Evolutionary conservation across 2,888 invertebrate species (phyloP), one percentile per base, ranked within the genome.

Genomic region (Drosophila fulvimacula): DNA sequence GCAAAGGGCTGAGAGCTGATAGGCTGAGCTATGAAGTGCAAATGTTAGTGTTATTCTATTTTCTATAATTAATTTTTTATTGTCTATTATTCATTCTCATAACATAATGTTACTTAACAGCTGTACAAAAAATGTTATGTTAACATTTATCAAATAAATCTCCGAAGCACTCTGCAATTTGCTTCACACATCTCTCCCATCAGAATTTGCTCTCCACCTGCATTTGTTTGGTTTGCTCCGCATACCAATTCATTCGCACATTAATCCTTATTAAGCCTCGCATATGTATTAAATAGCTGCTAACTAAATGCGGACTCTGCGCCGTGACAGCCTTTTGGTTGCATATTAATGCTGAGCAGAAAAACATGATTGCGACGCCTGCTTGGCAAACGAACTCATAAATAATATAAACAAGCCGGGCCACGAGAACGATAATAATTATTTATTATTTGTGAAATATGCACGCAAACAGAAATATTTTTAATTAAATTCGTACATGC

Each of bases 401-500:
- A 82, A 87, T 84, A 87, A 83, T 84, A 69, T 78, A 67, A 73
- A 79, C 77, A 83, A 84, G 75, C 64, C 61, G 52, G 19, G 69
- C 73, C 41, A 66, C 59, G 52, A 67, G 60, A 79, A 60, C 73
- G 78, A 81, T 83, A 83, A 76, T 84, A 86, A 83, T 83, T 85
- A 87, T 76, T 85, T 85, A 82, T 86, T 86, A 83, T 80, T 83
- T 85, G 73, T 81, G 82, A 86, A 85, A 85, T 83, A 80, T 82
- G 88, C 85, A 85, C 86, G 85, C 85, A 86, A 88, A 76, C 76
- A 65, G 73, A 74, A 38, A 51, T 51, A 55, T 76, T 88, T 85
- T 87, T 88, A 85, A 88, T 85, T 88, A 85, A 85, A 88, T 82
- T 88, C 83, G 81, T 83, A 86, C 85, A 85, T 85, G 85, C 85